Evolutionary conservation across 1,140 invertebrate genomes (phyloP).

Genomic region (Psix sp.): DNA sequence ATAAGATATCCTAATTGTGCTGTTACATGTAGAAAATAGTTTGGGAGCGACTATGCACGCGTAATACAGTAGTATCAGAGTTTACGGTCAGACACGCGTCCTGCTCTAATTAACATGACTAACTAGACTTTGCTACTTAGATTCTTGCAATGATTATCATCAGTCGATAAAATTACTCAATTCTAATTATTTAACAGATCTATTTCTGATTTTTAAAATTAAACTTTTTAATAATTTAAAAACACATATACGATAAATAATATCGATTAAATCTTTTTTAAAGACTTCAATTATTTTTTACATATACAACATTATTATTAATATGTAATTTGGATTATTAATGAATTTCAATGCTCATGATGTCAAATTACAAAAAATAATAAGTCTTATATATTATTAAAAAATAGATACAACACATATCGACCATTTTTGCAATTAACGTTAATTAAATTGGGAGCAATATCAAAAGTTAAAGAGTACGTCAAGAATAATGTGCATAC

Average conservation of each 20-base stretch:
- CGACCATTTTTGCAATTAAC: slow-evolving; percentile 5
- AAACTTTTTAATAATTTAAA: no score
- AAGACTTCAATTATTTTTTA: no score
- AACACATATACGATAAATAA: no score
- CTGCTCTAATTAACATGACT: slow-evolving; percentile 58
- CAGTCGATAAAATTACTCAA: slow-evolving; percentile 32
- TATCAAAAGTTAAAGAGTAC: slow-evolving; percentile 30
- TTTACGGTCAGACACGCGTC: slow-evolving; percentile 59
- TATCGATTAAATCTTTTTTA: no score
- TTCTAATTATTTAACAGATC: slow-evolving; percentile 37
- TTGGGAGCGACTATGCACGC: slow-evolving; percentile 31
- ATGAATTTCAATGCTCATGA: no score
- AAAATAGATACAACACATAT: no score
- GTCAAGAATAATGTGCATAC: slow-evolving; percentile 25
- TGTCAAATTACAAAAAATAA: no score
- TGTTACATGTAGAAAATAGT: slow-evolving; percentile 34
- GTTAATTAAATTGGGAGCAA: slow-evolving; percentile 7
- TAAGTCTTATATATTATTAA: no score
- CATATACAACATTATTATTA: no score
- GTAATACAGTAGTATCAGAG: slow-evolving; percentile 57
- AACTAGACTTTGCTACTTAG: slow-evolving; percentile 51
- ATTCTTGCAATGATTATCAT: slow-evolving; percentile 36
- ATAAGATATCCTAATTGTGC: slow-evolving; percentile 40
- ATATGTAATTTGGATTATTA: no score
- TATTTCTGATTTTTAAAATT: no score